These are phyloP conservation scores for Thoracochromis brauschi DNA, from an alignment of 2,113 vertebrate genomes.

Conservation along the genomic window DNA sequence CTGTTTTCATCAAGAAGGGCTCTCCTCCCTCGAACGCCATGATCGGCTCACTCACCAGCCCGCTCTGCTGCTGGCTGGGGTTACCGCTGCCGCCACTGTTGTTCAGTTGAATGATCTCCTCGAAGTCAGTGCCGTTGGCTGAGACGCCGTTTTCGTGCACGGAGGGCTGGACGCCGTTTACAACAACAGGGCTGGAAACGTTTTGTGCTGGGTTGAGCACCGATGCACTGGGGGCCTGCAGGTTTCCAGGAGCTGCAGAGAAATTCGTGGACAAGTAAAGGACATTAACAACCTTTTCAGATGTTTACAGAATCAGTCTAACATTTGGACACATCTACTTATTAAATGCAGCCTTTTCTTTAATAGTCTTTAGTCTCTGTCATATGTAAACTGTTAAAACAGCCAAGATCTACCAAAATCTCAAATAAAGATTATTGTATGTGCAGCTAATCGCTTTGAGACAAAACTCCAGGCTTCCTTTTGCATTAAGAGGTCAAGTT, in stretches of 20 bases:
- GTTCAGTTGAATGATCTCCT: conserved; percentile 68
- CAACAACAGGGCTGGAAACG: conserved; percentile 56
- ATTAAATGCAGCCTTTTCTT: background rate
- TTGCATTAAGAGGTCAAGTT: background rate
- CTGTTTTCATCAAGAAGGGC: conserved; percentile 82
- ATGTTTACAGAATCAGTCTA: background rate
- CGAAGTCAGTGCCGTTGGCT: conserved; percentile 68
- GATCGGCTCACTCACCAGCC: conserved; percentile 71
- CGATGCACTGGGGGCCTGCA: background rate
- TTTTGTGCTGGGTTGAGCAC: conserved; percentile 31
- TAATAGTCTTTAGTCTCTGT: background rate
- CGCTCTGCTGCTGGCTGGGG: conserved; percentile 51
- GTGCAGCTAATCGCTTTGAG: background rate
- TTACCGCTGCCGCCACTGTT: background rate
- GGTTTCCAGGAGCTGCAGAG: background rate
- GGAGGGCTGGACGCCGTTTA: conserved; percentile 79
- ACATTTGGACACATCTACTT: background rate
- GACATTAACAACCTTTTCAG: background rate
- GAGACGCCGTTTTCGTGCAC: conserved; percentile 87
- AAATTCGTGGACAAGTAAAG: background rate
- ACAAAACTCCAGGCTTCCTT: background rate
- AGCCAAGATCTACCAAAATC: background rate
- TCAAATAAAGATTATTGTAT: background rate
- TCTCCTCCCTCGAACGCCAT: conserved; percentile 83
- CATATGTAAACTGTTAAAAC: background rate